Evolutionary conservation across 2,888 invertebrate genomes (phyloP), one percentile per base, ranked within the genome.

Genomic region (Drosophila falleni): DNA sequence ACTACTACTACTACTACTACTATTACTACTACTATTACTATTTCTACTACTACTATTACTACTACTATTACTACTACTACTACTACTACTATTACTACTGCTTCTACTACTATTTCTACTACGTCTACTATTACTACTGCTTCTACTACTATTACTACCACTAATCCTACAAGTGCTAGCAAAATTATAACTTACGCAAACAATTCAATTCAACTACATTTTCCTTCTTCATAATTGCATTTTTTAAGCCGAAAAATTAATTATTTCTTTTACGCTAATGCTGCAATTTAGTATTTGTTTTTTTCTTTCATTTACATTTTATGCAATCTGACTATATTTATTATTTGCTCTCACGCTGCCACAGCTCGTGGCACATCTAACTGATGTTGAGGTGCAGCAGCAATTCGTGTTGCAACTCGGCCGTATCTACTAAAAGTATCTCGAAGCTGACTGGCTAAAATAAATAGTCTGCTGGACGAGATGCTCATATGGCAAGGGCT

Each of bases 341-440:
- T 47, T 47, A 58, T 47, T 33, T 55, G 54, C 63, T 56, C 56
- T 58, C 56, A 56, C 49, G 61, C 66, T 76, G 81, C 69, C 83
- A 75, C 87, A 66, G 60, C 68, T 67, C 46, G 62, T 81, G 87
- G 70, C 81, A 85, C 71, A 67, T 70, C 67, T 81, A 85, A 82
- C 87, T 81, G 79, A 87, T 78, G 81, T 51, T 73, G 51, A 65
- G 69, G 44, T 42, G 71, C 55, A 71, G 37, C 51, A 47, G 39
- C 39, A 60, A 47, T 46, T 65, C 69, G 53, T 51, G 41, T n/a
- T 56, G 55, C 76, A 72, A 60, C 61, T 65, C 50, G 60, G 35
- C 46, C 58, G 49, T 44, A 60, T 65, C 66, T 54, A 29, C 37
- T 13, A 13, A 3, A 47, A 58, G 58, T 65, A 75, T 71, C 67